These are phyloP conservation scores for Cosmia pyralina DNA, from an alignment of 2,888 invertebrate species.

Conservation along the genomic window DNA sequence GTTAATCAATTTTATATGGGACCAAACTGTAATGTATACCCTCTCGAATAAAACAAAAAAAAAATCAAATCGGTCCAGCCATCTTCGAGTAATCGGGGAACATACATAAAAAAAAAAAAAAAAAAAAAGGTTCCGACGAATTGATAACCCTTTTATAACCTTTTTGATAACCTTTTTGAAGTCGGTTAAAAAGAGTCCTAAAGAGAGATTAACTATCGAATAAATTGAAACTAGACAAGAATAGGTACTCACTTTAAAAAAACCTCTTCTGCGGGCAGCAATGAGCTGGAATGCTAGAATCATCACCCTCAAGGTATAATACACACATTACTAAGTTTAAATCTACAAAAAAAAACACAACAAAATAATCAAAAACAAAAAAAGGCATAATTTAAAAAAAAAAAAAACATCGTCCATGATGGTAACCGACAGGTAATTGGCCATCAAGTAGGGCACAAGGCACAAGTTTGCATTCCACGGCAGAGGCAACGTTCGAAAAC, in stretches of 20 bases:
- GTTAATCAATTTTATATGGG: no score
- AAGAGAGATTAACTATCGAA: no score
- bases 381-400: constrained; percentile 19
- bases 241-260: not conserved
- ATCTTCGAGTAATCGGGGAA: no score
- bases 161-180: no score
- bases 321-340: not conserved
- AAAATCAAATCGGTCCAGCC: no score
- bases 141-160: no score
- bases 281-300: not conserved
- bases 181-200: no score
- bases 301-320: not conserved
- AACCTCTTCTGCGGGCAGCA: not conserved
- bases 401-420: constrained; percentile 31
- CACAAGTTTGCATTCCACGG: constrained; percentile 72
- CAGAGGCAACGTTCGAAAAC: constrained; percentile 80
- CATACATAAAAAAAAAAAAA: no score
- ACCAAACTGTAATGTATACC: no score
- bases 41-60: no score
- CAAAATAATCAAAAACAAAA: constrained; percentile 22
- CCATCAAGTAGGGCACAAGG: constrained; percentile 71
- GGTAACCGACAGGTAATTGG: constrained; percentile 61
- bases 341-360: not conserved
- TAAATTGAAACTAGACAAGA: no score
- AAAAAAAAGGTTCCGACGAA: no score